Conservation (phyloP, 1,140 invertebrate species). For the Trypoxylus dichotomus region DNA sequence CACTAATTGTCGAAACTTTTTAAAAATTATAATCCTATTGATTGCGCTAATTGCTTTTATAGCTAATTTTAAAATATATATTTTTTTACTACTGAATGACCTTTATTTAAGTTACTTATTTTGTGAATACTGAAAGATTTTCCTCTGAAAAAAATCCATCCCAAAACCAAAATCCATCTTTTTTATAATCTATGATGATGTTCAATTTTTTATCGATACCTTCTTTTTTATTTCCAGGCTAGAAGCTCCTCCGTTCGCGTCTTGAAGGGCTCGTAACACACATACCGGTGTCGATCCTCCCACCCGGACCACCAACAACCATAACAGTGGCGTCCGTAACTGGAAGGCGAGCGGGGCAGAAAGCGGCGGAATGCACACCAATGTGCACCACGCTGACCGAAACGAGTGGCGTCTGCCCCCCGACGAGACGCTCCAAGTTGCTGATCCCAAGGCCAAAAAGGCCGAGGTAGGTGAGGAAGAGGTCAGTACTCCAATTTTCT, state of each 20-base stretch:
- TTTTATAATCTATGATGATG: too few relatives aligned
- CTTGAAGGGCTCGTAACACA: background rate
- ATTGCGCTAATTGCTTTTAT: too few relatives aligned
- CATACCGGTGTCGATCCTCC: background rate
- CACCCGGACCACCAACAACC: conserved; percentile 22
- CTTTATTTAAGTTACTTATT: too few relatives aligned
- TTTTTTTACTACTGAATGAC: too few relatives aligned
- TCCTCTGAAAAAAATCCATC: too few relatives aligned
- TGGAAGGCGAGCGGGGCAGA: conserved; percentile 42
- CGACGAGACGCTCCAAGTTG: conserved; percentile 85
- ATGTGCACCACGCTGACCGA: conserved; percentile 74
- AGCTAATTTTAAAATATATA: too few relatives aligned
- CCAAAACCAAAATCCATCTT: too few relatives aligned
- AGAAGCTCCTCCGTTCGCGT: background rate
- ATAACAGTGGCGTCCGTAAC: conserved; percentile 41
- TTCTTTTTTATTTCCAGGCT: background rate
- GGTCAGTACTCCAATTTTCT: conserved; percentile 51
- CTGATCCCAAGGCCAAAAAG: conserved; percentile 79
- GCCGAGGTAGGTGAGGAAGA: conserved; percentile 62
- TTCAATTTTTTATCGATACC: too few relatives aligned
- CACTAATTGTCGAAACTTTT: too few relatives aligned
- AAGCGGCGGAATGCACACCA: conserved; percentile 73
- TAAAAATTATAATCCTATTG: too few relatives aligned
- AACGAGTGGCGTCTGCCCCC: conserved; percentile 84
- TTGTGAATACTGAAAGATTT: too few relatives aligned